A percentile compares a stretch with the other conserved stretches of the same genome.
Evolutionary conservation across 2,888 invertebrate genomes (phyloP).

Genomic region (Diarsia brunnea): DNA sequence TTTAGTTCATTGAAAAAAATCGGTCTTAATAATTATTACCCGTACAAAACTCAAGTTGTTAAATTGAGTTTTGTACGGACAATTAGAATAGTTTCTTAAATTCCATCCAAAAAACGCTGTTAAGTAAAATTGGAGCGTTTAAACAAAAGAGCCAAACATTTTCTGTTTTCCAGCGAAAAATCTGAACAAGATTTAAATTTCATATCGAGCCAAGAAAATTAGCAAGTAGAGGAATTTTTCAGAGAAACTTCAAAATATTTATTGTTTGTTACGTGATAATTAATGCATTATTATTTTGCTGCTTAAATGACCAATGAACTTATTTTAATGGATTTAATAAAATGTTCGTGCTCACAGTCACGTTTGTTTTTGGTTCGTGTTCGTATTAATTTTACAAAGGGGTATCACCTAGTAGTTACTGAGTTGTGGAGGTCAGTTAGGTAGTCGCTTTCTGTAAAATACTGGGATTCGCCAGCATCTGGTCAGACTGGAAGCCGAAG

Average conservation of each 20-base stretch:
- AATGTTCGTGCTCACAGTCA: background rate
- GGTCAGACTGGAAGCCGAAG: too few species aligned
- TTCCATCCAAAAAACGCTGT: constrained; percentile 18
- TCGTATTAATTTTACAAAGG: too few species aligned
- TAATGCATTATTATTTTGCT: background rate
- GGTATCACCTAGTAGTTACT: too few species aligned
- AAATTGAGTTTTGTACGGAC: too few species aligned
- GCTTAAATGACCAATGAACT: background rate
- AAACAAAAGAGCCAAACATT: constrained; percentile 34
- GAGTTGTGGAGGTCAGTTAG: too few species aligned
- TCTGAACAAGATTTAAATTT: constrained; percentile 31
- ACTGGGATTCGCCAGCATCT: too few species aligned
- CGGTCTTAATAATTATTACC: background rate
- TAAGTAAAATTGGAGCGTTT: constrained; percentile 30
- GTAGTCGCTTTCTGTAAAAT: too few species aligned
- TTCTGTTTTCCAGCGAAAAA: constrained; percentile 23
- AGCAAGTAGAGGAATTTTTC: background rate
- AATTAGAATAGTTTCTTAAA: constrained; percentile 21
- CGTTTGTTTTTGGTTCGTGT: too few species aligned
- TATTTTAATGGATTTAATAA: background rate
- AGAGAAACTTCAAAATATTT: constrained; percentile 7
- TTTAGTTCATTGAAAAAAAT: too few species aligned
- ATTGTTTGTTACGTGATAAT: background rate
- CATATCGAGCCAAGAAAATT: constrained; percentile 6
- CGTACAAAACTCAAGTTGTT: background rate